phyloP scores from a whole-genome alignment of 2,888 invertebrate genomes.

The Sphinx pinastri region DNA sequence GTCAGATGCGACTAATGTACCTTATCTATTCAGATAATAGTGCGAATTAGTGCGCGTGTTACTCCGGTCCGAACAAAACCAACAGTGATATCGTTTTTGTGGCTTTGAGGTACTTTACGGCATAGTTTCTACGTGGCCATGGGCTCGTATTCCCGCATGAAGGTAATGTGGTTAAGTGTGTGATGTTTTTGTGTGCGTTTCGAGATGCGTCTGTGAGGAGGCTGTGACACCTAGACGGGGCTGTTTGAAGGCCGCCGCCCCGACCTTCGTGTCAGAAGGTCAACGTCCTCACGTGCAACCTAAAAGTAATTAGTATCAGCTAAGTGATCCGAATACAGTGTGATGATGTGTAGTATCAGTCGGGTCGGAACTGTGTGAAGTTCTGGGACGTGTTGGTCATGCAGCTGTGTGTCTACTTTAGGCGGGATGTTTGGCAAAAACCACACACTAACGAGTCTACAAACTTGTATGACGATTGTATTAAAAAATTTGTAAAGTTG shows the following conservation, averaged over 20 bases:
- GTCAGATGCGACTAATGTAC: conserved; percentile 63
- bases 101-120: conserved; percentile 63
- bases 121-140: conserved; percentile 75
- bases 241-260: conserved; percentile 81
- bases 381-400: background rate
- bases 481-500: background rate
- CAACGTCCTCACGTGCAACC: conserved; percentile 77
- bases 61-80: conserved; percentile 49
- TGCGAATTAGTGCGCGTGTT: conserved; percentile 70
- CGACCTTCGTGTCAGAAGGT: conserved; percentile 82
- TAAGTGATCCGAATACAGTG: conserved; percentile 1
- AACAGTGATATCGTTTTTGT: conserved; percentile 61
- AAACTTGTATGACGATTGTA: background rate
- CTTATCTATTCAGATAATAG: conserved; percentile 74
- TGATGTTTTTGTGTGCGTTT: conserved; percentile 61
- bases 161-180: conserved; percentile 74
- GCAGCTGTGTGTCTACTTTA: background rate
- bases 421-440: background rate
- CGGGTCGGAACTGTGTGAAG: background rate
- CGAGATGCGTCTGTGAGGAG: conserved; percentile 62
- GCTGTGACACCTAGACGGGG: conserved; percentile 72
- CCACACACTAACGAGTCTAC: background rate
- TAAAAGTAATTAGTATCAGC: conserved; percentile 57
- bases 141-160: conserved; percentile 72
- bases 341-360: background rate